phyloP scores from a whole-genome alignment of 2,888 invertebrate species.

The Dugesia japonica region DNA sequence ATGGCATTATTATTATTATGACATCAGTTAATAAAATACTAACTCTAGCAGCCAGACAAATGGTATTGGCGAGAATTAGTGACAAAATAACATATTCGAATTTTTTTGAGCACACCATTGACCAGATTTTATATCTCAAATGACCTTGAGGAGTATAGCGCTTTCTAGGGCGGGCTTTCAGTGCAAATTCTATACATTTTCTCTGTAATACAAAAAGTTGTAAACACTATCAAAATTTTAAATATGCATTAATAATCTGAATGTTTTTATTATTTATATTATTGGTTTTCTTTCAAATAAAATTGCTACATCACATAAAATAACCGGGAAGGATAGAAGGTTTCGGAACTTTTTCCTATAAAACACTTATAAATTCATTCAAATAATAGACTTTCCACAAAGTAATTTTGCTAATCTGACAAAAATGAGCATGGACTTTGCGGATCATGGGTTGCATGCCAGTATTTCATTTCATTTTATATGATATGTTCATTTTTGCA shows the following conservation, averaged over 20 bases:
- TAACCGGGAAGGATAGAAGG: no score
- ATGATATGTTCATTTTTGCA: constrained; percentile 94
- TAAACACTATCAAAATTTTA: no score
- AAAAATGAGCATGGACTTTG: constrained; percentile 36
- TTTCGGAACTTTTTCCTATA: no score
- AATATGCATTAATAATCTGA: no score
- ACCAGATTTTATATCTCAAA: constrained; percentile 82
- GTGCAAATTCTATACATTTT: constrained; percentile 66
- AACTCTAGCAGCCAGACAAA: constrained; percentile 78
- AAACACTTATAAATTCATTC: no score
- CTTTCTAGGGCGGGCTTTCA: constrained; percentile 55
- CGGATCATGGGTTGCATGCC: constrained; percentile 61
- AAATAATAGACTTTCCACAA: no score
- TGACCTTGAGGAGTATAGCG: constrained; percentile 95
- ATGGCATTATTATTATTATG: constrained; percentile 8
- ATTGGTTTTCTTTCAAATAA: no score
- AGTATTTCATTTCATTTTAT: constrained; percentile 98
- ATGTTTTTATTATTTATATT: no score
- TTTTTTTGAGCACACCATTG: constrained; percentile 95
- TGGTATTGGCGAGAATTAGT: constrained; percentile 89
- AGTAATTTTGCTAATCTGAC: neutral
- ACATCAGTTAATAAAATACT: no score
- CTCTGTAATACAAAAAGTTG: no score
- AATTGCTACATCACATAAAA: no score
- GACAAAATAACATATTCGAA: constrained; percentile 97